Base-by-base conservation (phyloP, 2,113 vertebrate species). In the Maccullochella peelii region DNA sequence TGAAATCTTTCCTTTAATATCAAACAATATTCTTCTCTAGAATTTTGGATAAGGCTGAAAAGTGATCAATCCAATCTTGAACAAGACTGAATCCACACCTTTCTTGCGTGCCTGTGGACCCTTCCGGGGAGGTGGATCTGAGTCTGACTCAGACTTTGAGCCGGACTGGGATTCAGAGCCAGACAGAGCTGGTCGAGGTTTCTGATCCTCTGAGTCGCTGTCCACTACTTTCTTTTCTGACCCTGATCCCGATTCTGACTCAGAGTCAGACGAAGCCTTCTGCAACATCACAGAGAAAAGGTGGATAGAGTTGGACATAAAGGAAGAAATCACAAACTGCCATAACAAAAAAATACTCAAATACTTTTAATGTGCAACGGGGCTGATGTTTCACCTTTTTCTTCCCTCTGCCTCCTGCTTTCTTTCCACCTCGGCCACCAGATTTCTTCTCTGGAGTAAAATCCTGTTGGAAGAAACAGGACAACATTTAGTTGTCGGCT, bases 391-490 rank as follows among this genome's bases (percentile, higher is more conserved):
- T 89, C 38, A 96, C 95, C 93, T 94, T 95, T 83, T 93, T 93
- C 84, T 93, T 94, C 82, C 92, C 93, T 82, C 93, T 93, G 65
- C 92, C 92, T 92, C 96, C 95, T 93, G 96, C 88, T 93, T 97
- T 89, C 94, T 96, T 2, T 21, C 95, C 96, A 71, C 76, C 95
- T 92, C 91, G 96, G 87, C 92, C 92, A 18, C 80, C 93, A 0
- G 95, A 54, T 90, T 98, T 99, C 94, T 98, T 99, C 88, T 98
- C 97, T 0, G 97, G 98, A 67, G 97, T 98, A 88, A 99, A 99
- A 85, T 99, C 98, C 98, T 99, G 67, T 2, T 74, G 52, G 61
- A 8, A 27, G 62, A 57, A 76, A 80, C 79, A 62, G 1, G 16
- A 5, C 15, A 15, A 49, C 44, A 58, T 25, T n/a, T n/a, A n/a